phyloP scores from a whole-genome alignment of 2,113 vertebrate species.

The Laticauda colubrina region DNA sequence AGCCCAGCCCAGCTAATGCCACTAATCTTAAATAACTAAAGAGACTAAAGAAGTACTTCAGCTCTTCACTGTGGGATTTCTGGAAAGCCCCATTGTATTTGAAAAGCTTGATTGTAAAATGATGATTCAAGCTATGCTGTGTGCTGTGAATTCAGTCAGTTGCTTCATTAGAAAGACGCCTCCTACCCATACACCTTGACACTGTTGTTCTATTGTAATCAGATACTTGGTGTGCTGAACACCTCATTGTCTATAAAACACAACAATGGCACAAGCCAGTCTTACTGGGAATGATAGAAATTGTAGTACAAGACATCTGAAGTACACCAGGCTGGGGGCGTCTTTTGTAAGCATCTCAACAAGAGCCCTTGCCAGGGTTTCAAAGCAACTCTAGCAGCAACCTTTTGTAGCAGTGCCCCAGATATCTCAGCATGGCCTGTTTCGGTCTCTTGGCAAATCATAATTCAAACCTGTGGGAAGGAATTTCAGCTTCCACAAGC shows the following conservation, averaged over 20 bases:
- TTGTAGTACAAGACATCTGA: not conserved
- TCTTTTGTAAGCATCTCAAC: not conserved
- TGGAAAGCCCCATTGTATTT: conserved; percentile 15
- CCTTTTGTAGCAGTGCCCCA: not conserved
- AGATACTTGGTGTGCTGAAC: not conserved
- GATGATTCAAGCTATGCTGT: not conserved
- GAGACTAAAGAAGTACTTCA: conserved; percentile 7
- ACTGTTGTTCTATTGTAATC: not conserved
- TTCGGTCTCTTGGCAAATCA: not conserved
- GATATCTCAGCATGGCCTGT: not conserved
- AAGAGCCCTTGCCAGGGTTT: not conserved
- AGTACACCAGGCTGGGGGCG: not conserved
- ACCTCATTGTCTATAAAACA: not conserved
- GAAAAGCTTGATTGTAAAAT: not conserved
- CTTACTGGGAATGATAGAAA: not conserved
- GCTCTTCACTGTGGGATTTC: not conserved
- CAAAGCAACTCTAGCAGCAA: no score
- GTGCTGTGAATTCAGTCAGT: not conserved
- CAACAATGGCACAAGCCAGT: not conserved
- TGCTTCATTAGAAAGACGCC: conserved; percentile 5
- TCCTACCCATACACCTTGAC: not conserved
- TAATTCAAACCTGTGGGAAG: not conserved
- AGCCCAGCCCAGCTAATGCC: not conserved
- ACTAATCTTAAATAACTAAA: conserved; percentile 25
- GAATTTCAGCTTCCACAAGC: not conserved